phyloP scores from a whole-genome alignment of 2,888 invertebrate species.

The Nysson spinosus region DNA sequence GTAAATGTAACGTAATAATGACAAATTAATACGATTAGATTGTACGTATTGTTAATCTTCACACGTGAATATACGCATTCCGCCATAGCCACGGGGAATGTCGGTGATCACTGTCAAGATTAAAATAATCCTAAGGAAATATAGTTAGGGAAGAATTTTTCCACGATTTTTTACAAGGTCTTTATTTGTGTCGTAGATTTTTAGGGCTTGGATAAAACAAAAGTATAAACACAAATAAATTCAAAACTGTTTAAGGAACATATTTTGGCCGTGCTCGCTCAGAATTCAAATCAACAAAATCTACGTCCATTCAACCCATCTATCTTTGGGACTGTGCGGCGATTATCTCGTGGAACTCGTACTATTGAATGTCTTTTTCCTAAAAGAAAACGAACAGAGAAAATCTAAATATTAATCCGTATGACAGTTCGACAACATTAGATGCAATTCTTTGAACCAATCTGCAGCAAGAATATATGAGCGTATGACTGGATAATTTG shows the following conservation, averaged over 20 bases:
- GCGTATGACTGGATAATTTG: constrained; percentile 78
- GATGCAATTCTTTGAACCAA: constrained; percentile 61
- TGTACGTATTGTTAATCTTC: constrained; percentile 38
- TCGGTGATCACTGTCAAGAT: constrained; percentile 24
- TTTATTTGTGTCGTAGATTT: constrained; percentile 57
- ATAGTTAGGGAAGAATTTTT: constrained; percentile 61
- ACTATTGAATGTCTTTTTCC: constrained; percentile 70
- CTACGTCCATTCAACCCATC: constrained; percentile 55
- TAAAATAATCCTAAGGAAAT: constrained; percentile 35
- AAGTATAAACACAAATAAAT: constrained; percentile 28
- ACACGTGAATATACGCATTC: constrained; percentile 23
- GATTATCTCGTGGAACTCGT: constrained; percentile 65
- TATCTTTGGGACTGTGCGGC: constrained; percentile 72
- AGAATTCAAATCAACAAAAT: constrained; percentile 46
- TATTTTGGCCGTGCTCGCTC: constrained; percentile 52
- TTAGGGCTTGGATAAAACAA: constrained; percentile 43
- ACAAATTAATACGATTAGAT: constrained; percentile 50
- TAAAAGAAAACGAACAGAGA: constrained; percentile 42
- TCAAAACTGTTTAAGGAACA: constrained; percentile 54
- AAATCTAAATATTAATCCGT: constrained; percentile 66
- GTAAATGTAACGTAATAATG: constrained; percentile 48
- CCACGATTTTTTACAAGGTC: constrained; percentile 63
- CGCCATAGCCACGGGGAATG: neutral
- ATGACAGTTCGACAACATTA: constrained; percentile 65
- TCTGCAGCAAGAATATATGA: constrained; percentile 76